phyloP scores from a whole-genome alignment of 1,140 invertebrate species.

The Andricus grossulariae region DNA sequence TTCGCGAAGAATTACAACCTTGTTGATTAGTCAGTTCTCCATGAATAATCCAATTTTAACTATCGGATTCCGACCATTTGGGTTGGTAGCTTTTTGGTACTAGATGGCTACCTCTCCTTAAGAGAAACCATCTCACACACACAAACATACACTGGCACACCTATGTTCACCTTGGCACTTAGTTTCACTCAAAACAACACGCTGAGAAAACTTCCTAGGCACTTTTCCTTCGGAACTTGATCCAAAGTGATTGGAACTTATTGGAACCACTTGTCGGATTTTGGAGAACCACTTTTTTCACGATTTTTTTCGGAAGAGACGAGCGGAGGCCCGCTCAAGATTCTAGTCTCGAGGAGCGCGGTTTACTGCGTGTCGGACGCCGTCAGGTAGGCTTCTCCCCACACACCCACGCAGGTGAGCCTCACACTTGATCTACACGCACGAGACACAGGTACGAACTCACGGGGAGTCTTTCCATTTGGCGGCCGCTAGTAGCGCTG shows the following conservation, averaged over 20 bases:
- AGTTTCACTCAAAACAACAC: not conserved
- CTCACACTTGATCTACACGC: conserved; percentile 62
- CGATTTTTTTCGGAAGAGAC: conserved; percentile 19
- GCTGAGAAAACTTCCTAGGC: conserved; percentile 15
- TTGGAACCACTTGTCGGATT: not conserved
- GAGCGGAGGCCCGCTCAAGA: conserved; percentile 39
- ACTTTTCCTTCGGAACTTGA: conserved; percentile 32
- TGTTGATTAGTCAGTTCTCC: conserved; percentile 27
- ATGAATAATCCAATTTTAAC: conserved; percentile 20
- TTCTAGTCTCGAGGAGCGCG: conserved; percentile 63
- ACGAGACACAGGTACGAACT: conserved; percentile 46
- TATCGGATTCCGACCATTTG: not conserved
- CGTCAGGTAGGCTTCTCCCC: conserved; percentile 73
- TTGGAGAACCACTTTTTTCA: not conserved
- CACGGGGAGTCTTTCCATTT: conserved; percentile 69
- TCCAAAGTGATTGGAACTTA: not conserved
- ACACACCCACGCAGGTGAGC: conserved; percentile 66
- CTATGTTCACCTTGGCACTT: conserved; percentile 23
- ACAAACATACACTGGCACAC: conserved; percentile 26
- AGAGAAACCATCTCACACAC: conserved; percentile 35
- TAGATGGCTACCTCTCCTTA: not conserved
- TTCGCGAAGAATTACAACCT: conserved; percentile 38
- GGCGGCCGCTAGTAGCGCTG: conserved; percentile 75
- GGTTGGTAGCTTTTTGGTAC: not conserved
- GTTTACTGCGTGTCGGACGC: conserved; percentile 74